Percentiles rank a stretch among this genome's conserved stretches.
Evolutionary conservation across 2,888 invertebrate genomes (phyloP).

Genomic region (Xylota sylvarum): DNA sequence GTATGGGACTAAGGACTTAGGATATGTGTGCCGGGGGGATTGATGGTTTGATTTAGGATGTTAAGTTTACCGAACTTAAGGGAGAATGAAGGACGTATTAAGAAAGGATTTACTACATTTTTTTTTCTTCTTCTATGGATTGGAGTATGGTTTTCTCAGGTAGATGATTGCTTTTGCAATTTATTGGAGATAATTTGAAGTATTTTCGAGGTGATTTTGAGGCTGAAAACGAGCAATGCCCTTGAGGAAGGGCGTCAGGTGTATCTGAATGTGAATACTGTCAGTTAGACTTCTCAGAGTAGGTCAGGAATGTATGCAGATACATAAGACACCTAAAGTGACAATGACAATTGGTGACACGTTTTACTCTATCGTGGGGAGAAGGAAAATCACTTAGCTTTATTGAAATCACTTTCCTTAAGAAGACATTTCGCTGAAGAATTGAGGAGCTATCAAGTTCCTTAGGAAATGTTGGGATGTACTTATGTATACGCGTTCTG

Average conservation of each 20-base stretch:
- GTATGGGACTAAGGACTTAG: slow-evolving; percentile 25
- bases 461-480: no score
- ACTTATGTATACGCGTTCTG: no score
- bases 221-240: background rate
- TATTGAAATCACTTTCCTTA: no score
- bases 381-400: no score
- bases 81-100: slow-evolving; percentile 58
- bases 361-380: no score
- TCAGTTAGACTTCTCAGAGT: background rate
- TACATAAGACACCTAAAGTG: background rate
- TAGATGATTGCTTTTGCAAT: slow-evolving; percentile 65
- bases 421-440: no score
- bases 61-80: slow-evolving; percentile 55
- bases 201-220: slow-evolving; percentile 22
- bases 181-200: slow-evolving; percentile 43
- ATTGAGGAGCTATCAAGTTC: no score
- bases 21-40: slow-evolving; percentile 52
- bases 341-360: background rate
- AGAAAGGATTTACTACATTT: slow-evolving; percentile 67
- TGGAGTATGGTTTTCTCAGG: slow-evolving; percentile 23
- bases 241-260: background rate
- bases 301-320: slow-evolving; percentile 1
- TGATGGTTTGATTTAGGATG: slow-evolving; percentile 74
- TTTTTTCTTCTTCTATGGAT: background rate
- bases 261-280: background rate